Base-by-base conservation (phyloP, 1,140 invertebrate species). In the Bactericera cockerelli region DNA sequence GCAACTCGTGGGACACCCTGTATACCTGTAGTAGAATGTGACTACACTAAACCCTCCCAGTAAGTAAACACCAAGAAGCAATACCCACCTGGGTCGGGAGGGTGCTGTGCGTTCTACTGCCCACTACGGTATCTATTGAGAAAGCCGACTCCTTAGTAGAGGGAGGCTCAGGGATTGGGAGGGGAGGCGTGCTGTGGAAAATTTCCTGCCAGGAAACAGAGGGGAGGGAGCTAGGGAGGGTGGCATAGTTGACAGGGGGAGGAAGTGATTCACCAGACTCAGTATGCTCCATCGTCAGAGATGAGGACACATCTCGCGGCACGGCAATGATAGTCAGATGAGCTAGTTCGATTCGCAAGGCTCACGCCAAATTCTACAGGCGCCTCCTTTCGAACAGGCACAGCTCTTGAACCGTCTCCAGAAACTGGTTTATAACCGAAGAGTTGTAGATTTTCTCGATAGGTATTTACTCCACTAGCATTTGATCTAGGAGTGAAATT, bases 161-260 rank as follows among this genome's bases (percentile, higher is more conserved):
- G 39, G 33, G 39, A 36, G 33, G 31, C 19, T 58, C 39, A 58
- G 61, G 54, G 25, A 26, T 26, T 24, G 49, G 60, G 42, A 67
- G 60, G 21, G 65, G 61, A 16, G 65, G 63, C 28, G 63, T 67
- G 28, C 56, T 55, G 26, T 60, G 26, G 60, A 63, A 65, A 22
- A 67, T 56, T 14, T 66, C 63, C 54, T 64, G 59, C 66, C 65
- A 66, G 49, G 61, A 59, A 57, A 63, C 62, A 36, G 57, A 55
- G 10, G 28, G 39, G 0, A 57, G 24, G 14, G 49, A 33, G 19
- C 28, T 24, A 31, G 62, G 67, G 61, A 62, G 63, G 16, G 67
- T 68, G 16, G 64, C 56, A 62, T 65, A 68, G 54, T 68, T 67
- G n/a, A 68, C 33, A 28, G 65, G 62, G 31, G 66, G 66, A 10